These are phyloP conservation scores for Cephus rjabovi DNA, from an alignment of 2,888 invertebrate genomes.

Conservation along the genomic window DNA sequence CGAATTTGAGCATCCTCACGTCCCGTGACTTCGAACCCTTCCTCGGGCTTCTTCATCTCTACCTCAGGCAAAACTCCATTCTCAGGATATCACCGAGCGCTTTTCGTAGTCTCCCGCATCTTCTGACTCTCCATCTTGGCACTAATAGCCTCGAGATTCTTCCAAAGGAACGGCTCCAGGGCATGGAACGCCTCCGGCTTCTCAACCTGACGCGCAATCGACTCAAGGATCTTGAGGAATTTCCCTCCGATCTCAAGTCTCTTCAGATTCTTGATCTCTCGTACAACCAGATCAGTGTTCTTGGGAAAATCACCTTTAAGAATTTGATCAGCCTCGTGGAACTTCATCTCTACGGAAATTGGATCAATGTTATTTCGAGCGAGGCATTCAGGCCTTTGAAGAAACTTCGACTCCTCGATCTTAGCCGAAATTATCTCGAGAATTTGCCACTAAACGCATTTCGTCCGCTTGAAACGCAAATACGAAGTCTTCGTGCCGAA, in stretches of 20 bases:
- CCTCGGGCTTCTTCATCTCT: slow-evolving; percentile 80
- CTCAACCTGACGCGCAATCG: slow-evolving; percentile 90
- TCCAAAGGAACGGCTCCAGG: slow-evolving; percentile 86
- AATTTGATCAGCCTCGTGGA: slow-evolving; percentile 82
- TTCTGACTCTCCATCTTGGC: slow-evolving; percentile 85
- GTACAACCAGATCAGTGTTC: slow-evolving; percentile 83
- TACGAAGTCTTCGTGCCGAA: slow-evolving; percentile 82
- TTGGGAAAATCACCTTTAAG: slow-evolving; percentile 82
- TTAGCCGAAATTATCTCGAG: slow-evolving; percentile 88
- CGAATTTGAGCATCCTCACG: slow-evolving; percentile 85
- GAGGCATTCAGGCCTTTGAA: slow-evolving; percentile 84
- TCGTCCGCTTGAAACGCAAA: slow-evolving; percentile 83
- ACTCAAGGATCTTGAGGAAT: slow-evolving; percentile 84
- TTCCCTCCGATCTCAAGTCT: slow-evolving; percentile 81
- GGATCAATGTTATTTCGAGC: slow-evolving; percentile 81
- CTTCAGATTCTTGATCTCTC: slow-evolving; percentile 86
- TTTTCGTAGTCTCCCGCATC: slow-evolving; percentile 80
- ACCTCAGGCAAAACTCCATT: slow-evolving; percentile 79
- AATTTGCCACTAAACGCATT: slow-evolving; percentile 84
- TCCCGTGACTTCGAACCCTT: slow-evolving; percentile 89
- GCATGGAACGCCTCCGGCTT: slow-evolving; percentile 78
- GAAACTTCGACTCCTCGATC: slow-evolving; percentile 80
- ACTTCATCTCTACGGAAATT: slow-evolving; percentile 85
- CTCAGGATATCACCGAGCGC: slow-evolving; percentile 87
- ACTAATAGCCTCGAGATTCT: slow-evolving; percentile 86